Evolutionary conservation across 2,888 invertebrate species (phyloP), one percentile per base, ranked within the genome.

Genomic region (Synergus japonicus): DNA sequence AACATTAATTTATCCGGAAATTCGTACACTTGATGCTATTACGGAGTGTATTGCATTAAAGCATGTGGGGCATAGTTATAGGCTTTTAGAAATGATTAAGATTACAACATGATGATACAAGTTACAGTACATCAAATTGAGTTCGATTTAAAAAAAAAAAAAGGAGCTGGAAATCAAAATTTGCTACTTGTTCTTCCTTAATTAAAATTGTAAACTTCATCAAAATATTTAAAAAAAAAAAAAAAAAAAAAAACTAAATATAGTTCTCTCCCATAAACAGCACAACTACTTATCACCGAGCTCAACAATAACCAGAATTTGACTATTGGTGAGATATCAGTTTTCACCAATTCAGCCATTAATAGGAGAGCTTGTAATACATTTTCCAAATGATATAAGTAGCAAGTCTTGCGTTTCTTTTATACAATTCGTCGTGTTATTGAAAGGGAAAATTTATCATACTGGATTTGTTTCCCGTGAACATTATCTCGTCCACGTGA

Each of bases 101-200:
- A 49, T 73, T 43, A 65, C 65, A 64, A 5, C 29, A 49, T 46
- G 73, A 73, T 73, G 29, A 73, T 73, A 73, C 69, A 73, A 29
- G 37, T 73, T n/a, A 54, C 54, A 73, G 73, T 37, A 73, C 73
- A 73, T n/a, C 54, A 73, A 54, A 54, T 73, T 73, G 43, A 43
- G 41, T 66, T 66, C 15, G n/a, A 15, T 54, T 37, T 37, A 49
- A 54, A 49, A 60, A 60, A 2, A 29, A 12, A 46, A 12, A 2
- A 22, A 22, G 12, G 10, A 1, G 10, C 22, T 73, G n/a, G 5
- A 54, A 73, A 73, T 29, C 15, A 10, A 49, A 29, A 46, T 13
- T 63, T 67, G 43, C 43, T 69, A 18, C 29, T 13, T 29, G 46
- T n/a, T 54, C 49, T 49, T 29, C 15, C 7, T 41, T 41, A 8